A percentile compares a stretch with the other conserved stretches of the same genome.
Conservation (phyloP, 1,140 invertebrate species). For the Neomicropteryx cornuta region DNA sequence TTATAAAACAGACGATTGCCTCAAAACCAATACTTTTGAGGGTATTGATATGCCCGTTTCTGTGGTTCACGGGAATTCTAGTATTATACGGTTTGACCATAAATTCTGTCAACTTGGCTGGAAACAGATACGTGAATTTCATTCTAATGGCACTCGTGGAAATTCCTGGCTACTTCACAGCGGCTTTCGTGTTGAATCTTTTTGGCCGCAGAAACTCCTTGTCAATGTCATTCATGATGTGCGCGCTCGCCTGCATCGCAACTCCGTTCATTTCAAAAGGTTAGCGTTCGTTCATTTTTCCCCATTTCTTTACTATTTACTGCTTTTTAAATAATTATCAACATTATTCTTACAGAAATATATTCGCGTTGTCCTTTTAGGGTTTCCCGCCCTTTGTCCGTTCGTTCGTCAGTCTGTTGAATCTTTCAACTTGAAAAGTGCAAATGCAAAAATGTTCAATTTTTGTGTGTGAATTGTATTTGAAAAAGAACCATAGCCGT, state of each 20-base stretch:
- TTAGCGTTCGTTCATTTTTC: constrained; percentile 7
- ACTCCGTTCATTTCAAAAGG: constrained; percentile 15
- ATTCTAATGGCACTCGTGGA: constrained; percentile 48
- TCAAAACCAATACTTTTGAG: too few relatives aligned
- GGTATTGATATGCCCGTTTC: constrained; percentile 47
- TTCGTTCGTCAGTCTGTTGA: too few relatives aligned
- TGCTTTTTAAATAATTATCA: too few relatives aligned
- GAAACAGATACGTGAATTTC: constrained; percentile 49
- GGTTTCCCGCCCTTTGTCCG: too few relatives aligned
- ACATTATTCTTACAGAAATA: too few relatives aligned
- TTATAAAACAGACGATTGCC: too few relatives aligned
- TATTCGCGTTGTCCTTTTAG: too few relatives aligned
- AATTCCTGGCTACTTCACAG: constrained; percentile 50
- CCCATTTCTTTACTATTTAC: too few relatives aligned
- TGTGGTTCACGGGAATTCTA: constrained; percentile 53
- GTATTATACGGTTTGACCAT: constrained; percentile 67
- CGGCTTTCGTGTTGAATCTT: constrained; percentile 42
- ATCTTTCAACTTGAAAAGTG: too few relatives aligned
- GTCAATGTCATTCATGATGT: constrained; percentile 8
- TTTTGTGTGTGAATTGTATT: too few relatives aligned
- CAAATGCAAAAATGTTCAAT: too few relatives aligned
- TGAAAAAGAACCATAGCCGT: too few relatives aligned
- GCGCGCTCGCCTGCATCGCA: constrained; percentile 13
- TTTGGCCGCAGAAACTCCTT: constrained; percentile 35
- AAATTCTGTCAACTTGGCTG: constrained; percentile 56